Evolutionary conservation across 2,888 invertebrate species (phyloP).

Genomic region (Copidosoma aretas): DNA sequence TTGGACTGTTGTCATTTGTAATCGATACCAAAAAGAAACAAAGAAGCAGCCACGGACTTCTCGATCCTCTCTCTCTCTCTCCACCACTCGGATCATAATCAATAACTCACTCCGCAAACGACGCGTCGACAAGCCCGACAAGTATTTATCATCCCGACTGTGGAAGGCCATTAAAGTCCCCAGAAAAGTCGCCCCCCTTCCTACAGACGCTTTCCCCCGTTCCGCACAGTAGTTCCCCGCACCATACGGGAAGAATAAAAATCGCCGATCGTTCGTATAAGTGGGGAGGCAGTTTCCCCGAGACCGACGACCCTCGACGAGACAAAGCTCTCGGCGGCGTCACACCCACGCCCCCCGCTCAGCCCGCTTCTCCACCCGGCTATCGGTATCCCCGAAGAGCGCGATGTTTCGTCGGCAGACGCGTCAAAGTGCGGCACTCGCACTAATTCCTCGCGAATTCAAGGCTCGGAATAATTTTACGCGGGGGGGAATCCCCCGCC

Average conservation of each 20-base stretch:
- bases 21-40: not conserved
- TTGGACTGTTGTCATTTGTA: too few species aligned
- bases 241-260: slow-evolving; percentile 17
- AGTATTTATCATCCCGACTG: slow-evolving; percentile 27
- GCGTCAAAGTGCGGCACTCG: not conserved
- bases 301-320: slow-evolving; percentile 10
- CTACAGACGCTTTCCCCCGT: not conserved
- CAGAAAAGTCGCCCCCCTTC: slow-evolving; percentile 16
- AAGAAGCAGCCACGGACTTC: not conserved
- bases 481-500: not conserved
- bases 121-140: not conserved
- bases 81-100: slow-evolving; percentile 16
- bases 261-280: slow-evolving; percentile 37
- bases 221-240: not conserved
- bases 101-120: slow-evolving; percentile 10
- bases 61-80: not conserved
- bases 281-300: slow-evolving; percentile 17
- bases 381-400: slow-evolving; percentile 29
- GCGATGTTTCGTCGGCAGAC: slow-evolving; percentile 19
- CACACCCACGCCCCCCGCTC: slow-evolving; percentile 29
- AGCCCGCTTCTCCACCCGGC: slow-evolving; percentile 5
- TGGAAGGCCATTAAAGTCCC: slow-evolving; percentile 19
- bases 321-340: slow-evolving; percentile 17
- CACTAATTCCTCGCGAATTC: not conserved
- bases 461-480: not conserved